Evolutionary conservation across 2,797 vertebrate species (phyloP).

Genomic region (Otolemur crassicaudatus): DNA sequence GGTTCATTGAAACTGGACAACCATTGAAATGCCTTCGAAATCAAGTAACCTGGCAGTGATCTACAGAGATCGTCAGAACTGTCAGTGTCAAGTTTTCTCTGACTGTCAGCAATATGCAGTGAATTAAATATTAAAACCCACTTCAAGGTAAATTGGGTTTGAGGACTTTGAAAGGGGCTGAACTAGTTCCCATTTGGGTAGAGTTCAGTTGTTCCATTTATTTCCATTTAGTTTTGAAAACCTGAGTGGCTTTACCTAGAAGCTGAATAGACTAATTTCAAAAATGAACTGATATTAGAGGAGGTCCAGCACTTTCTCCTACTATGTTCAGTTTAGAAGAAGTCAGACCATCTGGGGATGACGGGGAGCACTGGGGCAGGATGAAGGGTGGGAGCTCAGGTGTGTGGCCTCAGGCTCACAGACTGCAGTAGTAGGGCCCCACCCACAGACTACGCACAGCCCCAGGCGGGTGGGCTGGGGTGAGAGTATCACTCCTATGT

Average conservation of each 20-base stretch:
- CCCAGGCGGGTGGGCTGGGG: no score
- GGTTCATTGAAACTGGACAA: not conserved
- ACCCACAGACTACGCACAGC: accelerated
- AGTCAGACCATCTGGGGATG: not conserved
- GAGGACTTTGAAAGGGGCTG: slow-evolving; percentile 22
- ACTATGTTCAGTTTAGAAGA: not conserved
- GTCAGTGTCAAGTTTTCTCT: not conserved
- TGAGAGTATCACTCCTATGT: no score
- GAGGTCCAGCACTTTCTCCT: not conserved
- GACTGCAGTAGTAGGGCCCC: accelerated
- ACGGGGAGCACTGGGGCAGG: not conserved
- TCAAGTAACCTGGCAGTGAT: not conserved
- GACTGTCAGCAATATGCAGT: not conserved
- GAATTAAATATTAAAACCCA: slow-evolving; percentile 6
- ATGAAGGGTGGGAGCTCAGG: not conserved
- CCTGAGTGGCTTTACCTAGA: not conserved
- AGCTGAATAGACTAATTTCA: not conserved
- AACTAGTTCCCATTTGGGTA: not conserved
- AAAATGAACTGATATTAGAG: not conserved
- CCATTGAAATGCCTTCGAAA: not conserved
- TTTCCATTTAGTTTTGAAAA: slow-evolving; percentile 2
- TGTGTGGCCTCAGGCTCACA: not conserved
- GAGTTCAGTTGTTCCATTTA: not conserved
- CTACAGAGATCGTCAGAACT: not conserved
- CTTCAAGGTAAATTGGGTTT: not conserved